Evolutionary conservation across 2,113 vertebrate genomes (phyloP), one percentile per base, ranked within the genome.

Genomic region (Theropithecus gelada): DNA sequence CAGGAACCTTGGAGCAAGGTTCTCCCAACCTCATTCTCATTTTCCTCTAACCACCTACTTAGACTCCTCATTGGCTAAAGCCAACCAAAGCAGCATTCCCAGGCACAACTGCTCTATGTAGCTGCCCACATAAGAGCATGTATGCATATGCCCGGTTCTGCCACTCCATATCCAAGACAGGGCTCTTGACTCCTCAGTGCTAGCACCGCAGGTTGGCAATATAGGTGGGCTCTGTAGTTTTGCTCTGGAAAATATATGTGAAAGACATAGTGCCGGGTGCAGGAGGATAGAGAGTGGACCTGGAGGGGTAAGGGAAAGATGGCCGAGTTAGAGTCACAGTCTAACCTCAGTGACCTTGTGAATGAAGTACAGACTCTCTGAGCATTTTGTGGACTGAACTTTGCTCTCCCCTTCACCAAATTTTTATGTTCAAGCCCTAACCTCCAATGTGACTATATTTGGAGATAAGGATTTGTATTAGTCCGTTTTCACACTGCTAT

Each of bases 121-220:
- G 81, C 78, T 94, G 57, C 92, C 93, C 92, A 96, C 94, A 10
- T 13, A 61, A 81, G 3, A 68, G 30, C 66, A 57, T 32, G 90
- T 83, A 45, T 32, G 66, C 73, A 80, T 48, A 13, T 3, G 8
- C 5, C 38, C n/a, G 3, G 2, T 30, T 7, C 6, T 72, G 25
- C 32, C 9, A 79, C 32, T 9, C 40, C 52, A 66, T 25, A 57
- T 82, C 81, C 25, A 32, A 38, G 27, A 45, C 22, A 57, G 8
- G 8, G 72, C 17, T 88, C 72, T 80, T 50, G 40, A 61, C 27
- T 89, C 57, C 75, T 82, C 59, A 23, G 5, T 52, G 45, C 52
- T 43, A 93, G 75, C 10, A 48, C 55, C 6, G 32, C 52, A 79
- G 38, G 8, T 73, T 89, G 43, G 43, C 50, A 79, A 80, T 9